Evolutionary conservation across 1,140 invertebrate species (phyloP), one percentile per base, ranked within the genome.

Genomic region (Antheraea mylitta): DNA sequence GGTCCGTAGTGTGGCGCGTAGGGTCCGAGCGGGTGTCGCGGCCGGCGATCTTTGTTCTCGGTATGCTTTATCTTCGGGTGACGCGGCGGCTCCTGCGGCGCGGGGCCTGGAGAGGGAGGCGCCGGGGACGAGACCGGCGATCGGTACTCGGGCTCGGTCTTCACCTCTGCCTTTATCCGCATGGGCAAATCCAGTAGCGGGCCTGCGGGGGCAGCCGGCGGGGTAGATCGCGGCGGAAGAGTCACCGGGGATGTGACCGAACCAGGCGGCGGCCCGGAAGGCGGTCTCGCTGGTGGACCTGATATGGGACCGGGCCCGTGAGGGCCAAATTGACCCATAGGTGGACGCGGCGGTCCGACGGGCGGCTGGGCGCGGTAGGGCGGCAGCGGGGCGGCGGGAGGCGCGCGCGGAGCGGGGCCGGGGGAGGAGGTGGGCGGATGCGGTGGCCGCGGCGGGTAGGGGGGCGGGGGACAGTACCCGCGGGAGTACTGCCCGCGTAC

Each of bases 1-100:
- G 90, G 88, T 2, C 83, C 89, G 67, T 90, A 92, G 64, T 93
- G 90, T 6, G 92, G 89, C 19, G 90, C 89, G 77, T 91, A 91
- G 0, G 90, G 90, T 7, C 90, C 91, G 7, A 90, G 80, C 48
- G 91, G 90, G 68, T 78, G 91, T 0, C 90, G 81, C 69, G 87
- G 80, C 38, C 84, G 62, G 1, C 83, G 78, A 45, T 87, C 81
- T 72, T 87, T 85, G 72, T 86, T 86, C 66, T 93, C 92, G 0
- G 90, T 90, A 66, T 84, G 85, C 67, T 92, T 92, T 18, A 90
- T 90, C 68, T 89, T 89, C 8, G 85, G 87, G 60, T 89, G 87
- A 3, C 83, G 74, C 10, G 77, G 81, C 0, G 82, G 79, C 42
- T 86, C 86, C 18, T 73, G 64, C 16, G 77, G 69, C 30, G 69